Base-by-base conservation (phyloP, 2,888 invertebrate species). In the Pristionchus exspectatus region DNA sequence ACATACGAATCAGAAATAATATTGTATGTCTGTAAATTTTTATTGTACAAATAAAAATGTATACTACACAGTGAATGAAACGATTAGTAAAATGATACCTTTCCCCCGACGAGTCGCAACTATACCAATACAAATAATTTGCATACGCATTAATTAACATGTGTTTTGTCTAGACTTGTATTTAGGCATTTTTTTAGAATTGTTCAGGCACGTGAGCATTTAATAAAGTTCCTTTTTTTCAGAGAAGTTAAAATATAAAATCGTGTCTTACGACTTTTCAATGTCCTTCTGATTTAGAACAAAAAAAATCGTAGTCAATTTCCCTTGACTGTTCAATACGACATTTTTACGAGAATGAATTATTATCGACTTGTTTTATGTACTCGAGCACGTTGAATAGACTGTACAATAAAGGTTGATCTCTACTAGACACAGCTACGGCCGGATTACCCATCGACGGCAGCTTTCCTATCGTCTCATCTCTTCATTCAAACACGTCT, bases 401-500 rank as follows among this genome's bases (percentile, higher is more conserved):
- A 74, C 72, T 74, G 72, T 74, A 74, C 72, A 74, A 74, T 74
- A 74, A 74, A 30, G 72, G 18, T 74, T 74, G 30, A 33, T 74
- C 72, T 74, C 72, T 74, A 74, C 72, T 74, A 74, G 38, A 74
- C 72, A 74, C 2, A 77, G 38, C 77, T 38, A 77, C 38, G 24
- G 69, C 33, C 69, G 69, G 69, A 72, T 33, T 74, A 72, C 69
- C 69, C 69, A 30, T 72, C 69, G 77, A 44, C 77, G 44, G 77
- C 44, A 77, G 77, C 77, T 44, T 77, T 12, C 54, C 86, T 54
- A 44, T 69, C 54, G 5, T 66, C n/a, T 83, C 38, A 30, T 21
- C 33, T 54, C 83, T 33, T 87, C 87, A 93, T 86, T 92, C 92
- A 90, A 91, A 92, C 66, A 92, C 93, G 69, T 93, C 92, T 87